Base-by-base conservation (phyloP, 2,797 vertebrate species). In the Fistularia commersonii region DNA sequence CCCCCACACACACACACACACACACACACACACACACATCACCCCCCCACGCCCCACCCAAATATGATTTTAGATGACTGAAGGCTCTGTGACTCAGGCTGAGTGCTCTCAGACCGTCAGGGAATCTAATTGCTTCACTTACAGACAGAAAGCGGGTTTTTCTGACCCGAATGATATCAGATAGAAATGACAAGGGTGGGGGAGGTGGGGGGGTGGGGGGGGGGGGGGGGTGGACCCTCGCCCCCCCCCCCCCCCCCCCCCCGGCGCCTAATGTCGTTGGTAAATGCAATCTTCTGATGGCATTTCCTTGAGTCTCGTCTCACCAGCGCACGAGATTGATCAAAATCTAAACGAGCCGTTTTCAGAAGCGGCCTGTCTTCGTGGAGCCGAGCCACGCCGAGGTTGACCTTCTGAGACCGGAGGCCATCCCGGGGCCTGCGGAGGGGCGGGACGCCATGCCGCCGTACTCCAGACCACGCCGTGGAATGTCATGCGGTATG, bases 71-170 rank as follows among this genome's bases (percentile, higher is more conserved):
- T 89, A 91, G 92, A 94, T 97, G 96, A 98, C 96, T 97, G 96
- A 99, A 98, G 97, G 92, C 88, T 93, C 96, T 99, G 97, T 97
- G 94, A 98, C 93, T 96, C 95, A 94, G 94, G 93, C 92, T 97
- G 98, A 99, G 96, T 99, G 96, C 95, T 97, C 93, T 91, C 90
- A 79, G 90, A 93, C 92, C 95, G 94, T 90, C 91, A 93, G 93
- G 91, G 96, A 97, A 99, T 98, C 92, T 93, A 96, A 98, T 98
- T 96, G 94, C 93, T 94, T 92, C 90, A 95, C 96, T 97, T 91
- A 93, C 92, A 85, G 79, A 77, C 76, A 78, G 15, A 75, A 77
- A 88, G 85, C 79, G 64, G 89, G 92, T 90, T 95, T 95, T 96
- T 96, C 92, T 95, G 92, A 92, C 93, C 90, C 92, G 96, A 96